phyloP scores from a whole-genome alignment of 1,140 invertebrate genomes.

The Thalassaphorura encarpata region DNA sequence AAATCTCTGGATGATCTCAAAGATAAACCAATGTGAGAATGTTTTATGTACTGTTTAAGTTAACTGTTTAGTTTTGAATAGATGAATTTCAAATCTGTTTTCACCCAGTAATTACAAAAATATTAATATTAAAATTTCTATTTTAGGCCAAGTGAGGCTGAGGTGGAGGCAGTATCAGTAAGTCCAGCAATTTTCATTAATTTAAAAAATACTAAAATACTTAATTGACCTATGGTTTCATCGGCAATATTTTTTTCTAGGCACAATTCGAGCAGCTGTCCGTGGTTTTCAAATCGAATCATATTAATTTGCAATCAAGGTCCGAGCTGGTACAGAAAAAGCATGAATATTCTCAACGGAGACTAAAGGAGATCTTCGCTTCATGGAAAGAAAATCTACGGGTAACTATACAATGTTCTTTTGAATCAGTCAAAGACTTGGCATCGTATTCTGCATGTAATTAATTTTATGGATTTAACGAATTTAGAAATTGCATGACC shows the following conservation, averaged over 20 bases:
- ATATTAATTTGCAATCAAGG: constrained; percentile 8
- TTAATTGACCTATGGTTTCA: no score
- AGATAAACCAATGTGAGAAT: neutral
- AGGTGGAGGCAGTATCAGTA: neutral
- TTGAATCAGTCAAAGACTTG: neutral
- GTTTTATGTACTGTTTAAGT: neutral
- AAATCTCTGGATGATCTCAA: constrained; percentile 12
- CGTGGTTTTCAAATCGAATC: constrained; percentile 19
- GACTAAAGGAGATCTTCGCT: constrained; percentile 13
- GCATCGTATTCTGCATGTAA: neutral
- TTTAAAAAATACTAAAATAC: no score
- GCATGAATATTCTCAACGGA: neutral
- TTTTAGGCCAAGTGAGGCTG: neutral
- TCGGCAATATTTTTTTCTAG: constrained; percentile 11
- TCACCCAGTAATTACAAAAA: neutral
- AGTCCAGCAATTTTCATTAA: neutral
- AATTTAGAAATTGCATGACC: neutral
- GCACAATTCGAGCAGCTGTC: constrained; percentile 21
- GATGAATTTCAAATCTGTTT: neutral
- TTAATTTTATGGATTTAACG: neutral
- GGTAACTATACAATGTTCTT: neutral
- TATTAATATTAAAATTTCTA: neutral
- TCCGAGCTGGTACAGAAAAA: constrained; percentile 6
- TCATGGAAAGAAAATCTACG: neutral
- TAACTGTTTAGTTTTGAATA: neutral